phyloP scores from a whole-genome alignment of 2,113 vertebrate genomes.

The Hemiscyllium ocellatum region DNA sequence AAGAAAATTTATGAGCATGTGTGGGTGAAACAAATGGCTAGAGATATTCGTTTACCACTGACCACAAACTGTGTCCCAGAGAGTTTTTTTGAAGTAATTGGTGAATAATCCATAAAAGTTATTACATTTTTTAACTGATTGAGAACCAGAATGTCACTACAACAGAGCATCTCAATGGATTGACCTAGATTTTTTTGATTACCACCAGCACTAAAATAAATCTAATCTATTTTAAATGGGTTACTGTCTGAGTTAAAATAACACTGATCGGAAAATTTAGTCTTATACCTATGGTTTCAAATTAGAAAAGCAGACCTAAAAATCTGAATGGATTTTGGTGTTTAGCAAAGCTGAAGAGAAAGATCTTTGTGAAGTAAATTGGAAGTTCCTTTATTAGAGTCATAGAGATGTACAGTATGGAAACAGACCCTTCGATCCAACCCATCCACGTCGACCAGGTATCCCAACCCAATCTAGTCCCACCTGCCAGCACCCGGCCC shows the following conservation, averaged over 20 bases:
- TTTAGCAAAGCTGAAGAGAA: not conserved
- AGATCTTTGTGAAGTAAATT: not conserved
- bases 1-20: not conserved
- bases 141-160: not conserved
- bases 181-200: constrained; percentile 14
- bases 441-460: too few relatives aligned
- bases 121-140: not conserved
- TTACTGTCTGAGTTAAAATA: not conserved
- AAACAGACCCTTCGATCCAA: too few relatives aligned
- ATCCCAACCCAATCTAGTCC: too few relatives aligned
- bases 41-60: not conserved
- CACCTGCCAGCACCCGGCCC: too few relatives aligned
- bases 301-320: not conserved
- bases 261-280: not conserved
- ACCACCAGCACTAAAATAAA: not conserved
- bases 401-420: not conserved
- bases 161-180: not conserved
- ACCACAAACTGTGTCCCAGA: not conserved
- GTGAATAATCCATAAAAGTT: not conserved
- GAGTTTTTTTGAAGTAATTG: not conserved
- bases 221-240: not conserved
- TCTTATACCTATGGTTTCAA: not conserved
- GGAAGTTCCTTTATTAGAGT: not conserved
- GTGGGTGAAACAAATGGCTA: not conserved
- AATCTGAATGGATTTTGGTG: not conserved